Conservation (phyloP, 64 coral and sea anemone genomes). For the Porites australiensis region DNA sequence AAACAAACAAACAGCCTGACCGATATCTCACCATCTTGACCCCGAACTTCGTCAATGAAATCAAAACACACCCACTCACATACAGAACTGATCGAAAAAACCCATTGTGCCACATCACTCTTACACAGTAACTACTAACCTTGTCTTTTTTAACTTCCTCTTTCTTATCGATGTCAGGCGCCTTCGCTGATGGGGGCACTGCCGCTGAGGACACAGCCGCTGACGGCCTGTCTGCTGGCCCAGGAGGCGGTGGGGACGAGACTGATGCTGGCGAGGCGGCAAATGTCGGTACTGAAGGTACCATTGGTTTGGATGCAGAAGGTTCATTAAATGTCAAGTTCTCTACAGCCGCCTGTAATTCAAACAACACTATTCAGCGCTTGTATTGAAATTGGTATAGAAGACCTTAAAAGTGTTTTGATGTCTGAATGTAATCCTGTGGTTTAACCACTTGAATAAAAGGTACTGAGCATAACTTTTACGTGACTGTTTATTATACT, state of each 20-base stretch:
- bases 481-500: too few relatives aligned
- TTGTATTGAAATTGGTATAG: not conserved
- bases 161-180: conserved; percentile 21
- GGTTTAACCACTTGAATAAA: too few relatives aligned
- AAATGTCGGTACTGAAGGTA: conserved; percentile 20
- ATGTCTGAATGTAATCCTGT: not conserved
- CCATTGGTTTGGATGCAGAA: conserved; percentile 50
- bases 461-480: too few relatives aligned
- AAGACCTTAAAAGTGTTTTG: not conserved
- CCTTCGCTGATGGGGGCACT: conserved; percentile 10
- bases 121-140: not conserved
- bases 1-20: too few relatives aligned
- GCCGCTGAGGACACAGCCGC: not conserved
- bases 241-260: not conserved
- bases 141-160: conserved; percentile 7
- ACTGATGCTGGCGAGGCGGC: conserved; percentile 10
- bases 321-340: conserved; percentile 58
- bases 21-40: too few relatives aligned
- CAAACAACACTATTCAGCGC: not conserved
- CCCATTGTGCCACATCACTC: not conserved
- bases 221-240: not conserved
- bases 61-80: too few relatives aligned
- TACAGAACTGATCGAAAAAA: too few relatives aligned
- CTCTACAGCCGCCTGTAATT: conserved; percentile 69
- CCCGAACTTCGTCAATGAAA: too few relatives aligned